Base-by-base conservation (phyloP, 2,888 invertebrate genomes). In the Leptinotarsa tumamoca region DNA sequence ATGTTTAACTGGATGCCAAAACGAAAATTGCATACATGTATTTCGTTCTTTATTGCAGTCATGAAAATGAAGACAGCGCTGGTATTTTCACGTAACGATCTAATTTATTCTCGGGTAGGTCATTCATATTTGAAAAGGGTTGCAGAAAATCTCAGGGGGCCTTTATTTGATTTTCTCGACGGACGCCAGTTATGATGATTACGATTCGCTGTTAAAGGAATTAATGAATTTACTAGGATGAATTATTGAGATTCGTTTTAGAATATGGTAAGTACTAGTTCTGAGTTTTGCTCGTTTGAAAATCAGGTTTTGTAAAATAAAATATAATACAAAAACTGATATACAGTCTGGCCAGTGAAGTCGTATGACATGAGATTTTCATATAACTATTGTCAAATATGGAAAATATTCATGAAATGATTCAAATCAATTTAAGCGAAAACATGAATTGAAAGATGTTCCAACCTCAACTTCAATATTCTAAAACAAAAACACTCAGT, bases 41-140 rank as follows among this genome's bases (percentile, higher is more conserved):
- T 58, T 58, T 58, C 56, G 56, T 56, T 69, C 54, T 69, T 69
- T 69, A 69, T 69, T 54, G 43, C 56, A 43, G 69, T 56, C 69
- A 33, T 69, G 69, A 69, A 69, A 69, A 69, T 56, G 69, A 56
- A 69, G 69, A 69, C 69, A 69, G n/a, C 54, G 56, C 69, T 69
- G 54, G 56, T 69, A 69, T 69, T 69, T 69, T 56, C 69, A 56
- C 56, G 43, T 69, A 69, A 69, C 69, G 69, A 69, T 43, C 69
- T 56, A 43, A 69, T 69, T 69, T 69, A 49, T 69, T 33, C 14
- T 4, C 58, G 58, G 58, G 23, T 23, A 4, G 58, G 21, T 13
- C 58, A 58, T 58, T 58, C 58, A 58, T 58, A 58, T 58, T 58
- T 58, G 58, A 58, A 58, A 58, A 58, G 58, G 58, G 58, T 58